These are phyloP conservation scores for Noctua pronuba DNA, from an alignment of 2,888 invertebrate genomes.

Conservation along the genomic window DNA sequence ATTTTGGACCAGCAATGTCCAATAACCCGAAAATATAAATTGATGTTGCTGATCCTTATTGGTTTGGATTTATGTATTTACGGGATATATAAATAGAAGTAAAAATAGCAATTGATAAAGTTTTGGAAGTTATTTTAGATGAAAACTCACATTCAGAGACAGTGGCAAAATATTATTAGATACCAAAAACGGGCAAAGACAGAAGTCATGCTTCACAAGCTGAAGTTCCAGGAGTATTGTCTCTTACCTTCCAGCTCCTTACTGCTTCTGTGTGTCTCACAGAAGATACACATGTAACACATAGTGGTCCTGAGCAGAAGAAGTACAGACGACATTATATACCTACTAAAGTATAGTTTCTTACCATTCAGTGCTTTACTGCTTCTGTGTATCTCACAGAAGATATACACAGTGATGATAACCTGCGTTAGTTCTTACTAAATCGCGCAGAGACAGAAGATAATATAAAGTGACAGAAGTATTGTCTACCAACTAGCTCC, in stretches of 20 bases:
- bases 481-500: conserved; percentile 88
- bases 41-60: background rate
- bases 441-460: conserved; percentile 93
- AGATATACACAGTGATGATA: conserved; percentile 94
- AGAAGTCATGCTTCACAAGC: background rate
- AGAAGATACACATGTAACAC: conserved; percentile 87
- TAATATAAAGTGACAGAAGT: conserved; percentile 77
- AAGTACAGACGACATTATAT: conserved; percentile 95
- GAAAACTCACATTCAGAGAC: background rate
- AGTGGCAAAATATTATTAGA: background rate
- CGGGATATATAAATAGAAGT: background rate
- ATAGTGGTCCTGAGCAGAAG: conserved; percentile 89
- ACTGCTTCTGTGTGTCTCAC: too few relatives aligned
- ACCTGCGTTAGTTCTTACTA: too few relatives aligned
- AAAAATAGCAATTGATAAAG: background rate
- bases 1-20: background rate
- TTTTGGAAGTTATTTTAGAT: background rate
- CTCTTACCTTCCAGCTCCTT: conserved; percentile 84
- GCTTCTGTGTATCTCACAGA: conserved; percentile 93
- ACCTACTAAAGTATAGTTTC: conserved; percentile 71
- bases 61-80: background rate
- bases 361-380: conserved; percentile 91
- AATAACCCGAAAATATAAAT: too few relatives aligned
- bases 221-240: background rate
- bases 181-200: too few relatives aligned